Base-by-base conservation (phyloP, 2,888 invertebrate species). In the Blastobasis adustella region DNA sequence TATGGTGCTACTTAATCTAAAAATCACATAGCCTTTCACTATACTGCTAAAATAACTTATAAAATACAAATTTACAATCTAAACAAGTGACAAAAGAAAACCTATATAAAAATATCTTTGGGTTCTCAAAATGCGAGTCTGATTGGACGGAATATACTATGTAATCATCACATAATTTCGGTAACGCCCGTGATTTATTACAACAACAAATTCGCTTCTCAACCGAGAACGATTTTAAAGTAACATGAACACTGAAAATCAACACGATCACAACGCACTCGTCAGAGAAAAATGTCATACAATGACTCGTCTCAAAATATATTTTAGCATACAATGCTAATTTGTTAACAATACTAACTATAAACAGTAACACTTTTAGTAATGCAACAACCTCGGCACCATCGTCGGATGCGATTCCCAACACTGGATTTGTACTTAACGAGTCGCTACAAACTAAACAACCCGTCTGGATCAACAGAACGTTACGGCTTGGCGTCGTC, bases 1-100 rank as follows among this genome's bases (percentile, higher is more conserved):
- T 23, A 23, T 65, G 55, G 82, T 83, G 83, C 77, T 68, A 66
- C 84, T 83, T 84, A 86, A 54, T 70, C 76, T 81, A 83, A 74
- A 64, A 74, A 86, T 87, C 87, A 87, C 87, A 80, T 79, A 82
- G 79, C 78, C 76, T 80, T 81, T 71, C 66, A 67, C 68, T 70
- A 65, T 54, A 59, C 65, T 71, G 10, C 46, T 54, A 54, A 49
- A 67, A 70, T 63, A 54, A 60, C 56, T 62, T 69, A 67, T 62
- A 68, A 65, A 66, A 50, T 54, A 54, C 53, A 42, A 42, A 10
- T 9, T 9, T 55, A 57, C 51, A 56, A 55, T 48, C 49, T 52
- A 52, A 64, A 58, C 23, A 60, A 50, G 50, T 55, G 44, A 62
- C 61, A 70, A 67, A 69, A 70, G 59, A 54, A 58, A 58, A 62